phyloP scores from a whole-genome alignment of 1,140 invertebrate genomes.

The Steinernema feltiae region DNA sequence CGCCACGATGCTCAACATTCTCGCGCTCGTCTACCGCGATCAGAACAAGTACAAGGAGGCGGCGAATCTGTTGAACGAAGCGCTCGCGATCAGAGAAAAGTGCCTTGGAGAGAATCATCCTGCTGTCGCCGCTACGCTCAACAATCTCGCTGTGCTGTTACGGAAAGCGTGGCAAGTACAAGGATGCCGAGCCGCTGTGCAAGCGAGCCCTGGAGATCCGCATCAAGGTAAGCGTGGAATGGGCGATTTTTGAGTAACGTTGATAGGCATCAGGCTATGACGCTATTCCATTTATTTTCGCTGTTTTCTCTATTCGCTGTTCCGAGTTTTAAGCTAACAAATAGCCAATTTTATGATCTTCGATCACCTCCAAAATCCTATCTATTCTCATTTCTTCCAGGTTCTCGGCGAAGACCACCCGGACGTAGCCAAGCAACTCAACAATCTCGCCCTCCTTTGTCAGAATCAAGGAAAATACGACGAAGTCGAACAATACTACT shows the following conservation, averaged over 20 bases:
- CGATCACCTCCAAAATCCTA: too few species aligned
- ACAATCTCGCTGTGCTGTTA: conserved; percentile 96
- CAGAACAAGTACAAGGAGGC: conserved; percentile 99
- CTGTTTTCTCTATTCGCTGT: too few species aligned
- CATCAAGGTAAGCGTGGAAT: too few species aligned
- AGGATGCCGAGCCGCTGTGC: conserved; percentile 94
- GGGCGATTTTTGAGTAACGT: too few species aligned
- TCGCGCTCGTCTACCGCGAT: conserved; percentile 93
- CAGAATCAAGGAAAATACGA: conserved; percentile 76
- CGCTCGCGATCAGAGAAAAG: conserved; percentile 93
- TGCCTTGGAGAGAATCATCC: conserved; percentile 97
- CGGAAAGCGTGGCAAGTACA: conserved; percentile 94
- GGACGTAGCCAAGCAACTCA: conserved; percentile 97
- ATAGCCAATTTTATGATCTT: conserved; percentile 20
- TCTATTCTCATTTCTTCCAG: conserved; percentile 45
- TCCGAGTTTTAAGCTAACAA: too few species aligned
- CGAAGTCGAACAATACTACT: conserved; percentile 78
- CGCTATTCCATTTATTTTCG: too few species aligned
- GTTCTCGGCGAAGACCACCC: conserved; percentile 93
- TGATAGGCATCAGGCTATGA: too few species aligned
- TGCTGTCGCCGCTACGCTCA: conserved; percentile 87
- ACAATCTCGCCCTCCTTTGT: conserved; percentile 94
- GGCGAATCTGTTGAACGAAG: conserved; percentile 93
- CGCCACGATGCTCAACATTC: conserved; percentile 98
- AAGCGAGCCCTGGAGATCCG: conserved; percentile 94